Conservation (phyloP, 64 coral and sea anemone genomes). For the Orbicella faveolata region DNA sequence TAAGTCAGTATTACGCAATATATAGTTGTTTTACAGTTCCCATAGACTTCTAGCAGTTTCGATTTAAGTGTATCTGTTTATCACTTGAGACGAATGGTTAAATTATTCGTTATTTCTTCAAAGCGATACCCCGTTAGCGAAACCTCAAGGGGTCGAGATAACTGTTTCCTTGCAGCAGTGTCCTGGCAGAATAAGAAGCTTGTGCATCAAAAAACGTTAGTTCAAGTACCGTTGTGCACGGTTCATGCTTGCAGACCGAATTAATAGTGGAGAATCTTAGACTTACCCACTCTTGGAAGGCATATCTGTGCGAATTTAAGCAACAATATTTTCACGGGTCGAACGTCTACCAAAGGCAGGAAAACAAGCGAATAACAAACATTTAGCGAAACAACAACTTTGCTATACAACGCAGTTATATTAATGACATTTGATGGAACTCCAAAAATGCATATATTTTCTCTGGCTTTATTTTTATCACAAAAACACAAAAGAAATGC, state of each 20-base stretch:
- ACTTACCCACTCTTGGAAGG: not conserved
- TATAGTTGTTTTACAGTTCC: too few relatives aligned
- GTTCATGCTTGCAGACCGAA: not conserved
- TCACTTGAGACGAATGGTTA: too few relatives aligned
- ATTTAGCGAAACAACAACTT: not conserved
- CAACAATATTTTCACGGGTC: not conserved
- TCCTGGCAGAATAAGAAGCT: not conserved
- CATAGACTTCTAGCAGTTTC: too few relatives aligned
- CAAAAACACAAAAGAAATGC: not conserved
- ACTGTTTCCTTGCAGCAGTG: not conserved
- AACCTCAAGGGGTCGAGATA: too few relatives aligned
- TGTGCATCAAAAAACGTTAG: not conserved
- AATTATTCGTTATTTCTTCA: too few relatives aligned
- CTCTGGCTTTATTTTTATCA: not conserved
- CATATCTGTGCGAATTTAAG: not conserved
- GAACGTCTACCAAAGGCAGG: not conserved
- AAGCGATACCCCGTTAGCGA: too few relatives aligned
- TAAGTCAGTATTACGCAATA: too few relatives aligned
- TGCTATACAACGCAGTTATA: not conserved
- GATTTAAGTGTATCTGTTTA: too few relatives aligned
- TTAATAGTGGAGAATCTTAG: not conserved
- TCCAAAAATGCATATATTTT: conserved; percentile 5
- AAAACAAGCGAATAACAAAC: not conserved
- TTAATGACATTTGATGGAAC: conserved; percentile 7
- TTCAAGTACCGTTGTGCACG: not conserved